phyloP scores from a whole-genome alignment of 1,140 invertebrate genomes.

The Solenopsis invicta region DNA sequence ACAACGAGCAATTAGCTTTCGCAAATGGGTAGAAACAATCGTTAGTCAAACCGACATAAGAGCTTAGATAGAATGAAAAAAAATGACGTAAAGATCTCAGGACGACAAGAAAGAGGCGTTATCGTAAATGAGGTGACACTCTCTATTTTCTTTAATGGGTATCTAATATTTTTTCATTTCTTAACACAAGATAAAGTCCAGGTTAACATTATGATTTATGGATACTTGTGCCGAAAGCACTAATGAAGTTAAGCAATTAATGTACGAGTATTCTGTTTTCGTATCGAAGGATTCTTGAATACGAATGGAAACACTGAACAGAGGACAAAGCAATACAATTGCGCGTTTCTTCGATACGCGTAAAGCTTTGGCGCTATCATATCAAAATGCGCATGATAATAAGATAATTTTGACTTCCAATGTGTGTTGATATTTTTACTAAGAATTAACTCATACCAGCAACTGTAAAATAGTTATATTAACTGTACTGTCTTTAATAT shows the following conservation, averaged over 20 bases:
- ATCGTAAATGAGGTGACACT: background rate
- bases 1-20: background rate
- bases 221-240: background rate
- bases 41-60: background rate
- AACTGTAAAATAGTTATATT: slow-evolving; percentile 32
- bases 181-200: background rate
- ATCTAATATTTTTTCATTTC: slow-evolving; percentile 32
- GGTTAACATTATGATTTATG: slow-evolving; percentile 22
- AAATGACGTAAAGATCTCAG: background rate
- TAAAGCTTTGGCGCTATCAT: background rate
- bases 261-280: background rate
- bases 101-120: background rate
- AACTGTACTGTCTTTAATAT: slow-evolving; percentile 7
- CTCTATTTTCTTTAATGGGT: slow-evolving; percentile 17
- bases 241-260: background rate
- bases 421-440: background rate
- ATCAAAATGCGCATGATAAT: background rate
- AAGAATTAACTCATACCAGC: slow-evolving; percentile 4
- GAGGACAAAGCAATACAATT: slow-evolving; percentile 15
- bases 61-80: background rate
- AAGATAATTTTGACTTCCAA: slow-evolving; percentile 10
- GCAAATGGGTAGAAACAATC: background rate
- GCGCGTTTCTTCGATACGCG: background rate
- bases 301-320: background rate
- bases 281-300: background rate